These are phyloP conservation scores for Oryzias sinensis DNA, from an alignment of 2,797 vertebrate species.

Conservation along the genomic window DNA sequence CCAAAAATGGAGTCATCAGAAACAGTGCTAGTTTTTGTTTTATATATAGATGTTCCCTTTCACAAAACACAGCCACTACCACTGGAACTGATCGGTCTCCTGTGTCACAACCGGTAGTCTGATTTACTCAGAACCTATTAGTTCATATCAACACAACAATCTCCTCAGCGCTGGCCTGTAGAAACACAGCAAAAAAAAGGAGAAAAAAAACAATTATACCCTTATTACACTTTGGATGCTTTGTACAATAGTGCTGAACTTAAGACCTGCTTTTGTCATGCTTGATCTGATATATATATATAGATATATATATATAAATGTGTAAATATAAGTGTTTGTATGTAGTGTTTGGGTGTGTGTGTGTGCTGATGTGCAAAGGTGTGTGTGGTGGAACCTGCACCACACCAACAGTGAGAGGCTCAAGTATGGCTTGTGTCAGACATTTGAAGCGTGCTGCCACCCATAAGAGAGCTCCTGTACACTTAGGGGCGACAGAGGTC, in stretches of 20 bases:
- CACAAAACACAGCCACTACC: constrained; percentile 38
- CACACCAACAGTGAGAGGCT: constrained; percentile 76
- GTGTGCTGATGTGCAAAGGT: constrained; percentile 40
- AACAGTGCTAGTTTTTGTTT: constrained; percentile 45
- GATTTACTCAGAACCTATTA: constrained; percentile 24
- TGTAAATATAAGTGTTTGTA: constrained; percentile 57
- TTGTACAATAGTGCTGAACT: constrained; percentile 80
- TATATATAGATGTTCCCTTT: constrained; percentile 55
- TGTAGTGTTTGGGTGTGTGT: constrained; percentile 20
- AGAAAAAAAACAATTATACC: constrained; percentile 70
- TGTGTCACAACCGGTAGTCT: constrained; percentile 27
- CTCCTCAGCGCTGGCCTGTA: constrained; percentile 59
- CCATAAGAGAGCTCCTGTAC: constrained; percentile 68
- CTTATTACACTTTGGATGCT: constrained; percentile 77
- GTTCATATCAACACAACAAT: constrained; percentile 34
- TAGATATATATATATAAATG: constrained; percentile 57
- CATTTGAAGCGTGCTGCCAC: constrained; percentile 54
- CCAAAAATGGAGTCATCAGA: constrained; percentile 60
- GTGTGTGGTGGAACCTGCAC: constrained; percentile 78
- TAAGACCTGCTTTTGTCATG: constrained; percentile 81
- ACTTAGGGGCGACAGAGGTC: constrained; percentile 58
- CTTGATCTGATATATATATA: constrained; percentile 72
- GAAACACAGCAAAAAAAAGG: constrained; percentile 56
- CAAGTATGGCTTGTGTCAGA: constrained; percentile 69
- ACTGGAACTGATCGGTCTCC: constrained; percentile 45